phyloP scores from a whole-genome alignment of 2,797 vertebrate genomes.

The Anableps anableps region DNA sequence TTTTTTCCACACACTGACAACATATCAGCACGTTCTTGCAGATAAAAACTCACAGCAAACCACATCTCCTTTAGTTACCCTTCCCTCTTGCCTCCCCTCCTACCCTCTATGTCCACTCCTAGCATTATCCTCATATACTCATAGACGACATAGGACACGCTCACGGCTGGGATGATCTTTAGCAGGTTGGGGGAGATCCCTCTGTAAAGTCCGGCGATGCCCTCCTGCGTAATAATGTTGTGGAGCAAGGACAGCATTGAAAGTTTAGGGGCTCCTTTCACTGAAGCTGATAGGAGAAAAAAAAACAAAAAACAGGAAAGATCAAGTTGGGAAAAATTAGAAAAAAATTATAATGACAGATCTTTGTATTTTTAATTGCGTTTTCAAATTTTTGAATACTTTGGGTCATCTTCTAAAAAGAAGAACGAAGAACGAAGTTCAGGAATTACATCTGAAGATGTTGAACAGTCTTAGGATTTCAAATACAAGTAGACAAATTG shows the following conservation, averaged over 20 bases:
- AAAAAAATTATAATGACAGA: background rate
- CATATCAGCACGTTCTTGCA: conserved; percentile 23
- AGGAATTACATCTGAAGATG: background rate
- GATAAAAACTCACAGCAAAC: conserved; percentile 29
- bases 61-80: conserved; percentile 20
- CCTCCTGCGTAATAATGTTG: conserved; percentile 90
- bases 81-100: conserved; percentile 52
- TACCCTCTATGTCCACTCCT: conserved; percentile 79
- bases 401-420: background rate
- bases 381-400: background rate
- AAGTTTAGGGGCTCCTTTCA: conserved; percentile 85
- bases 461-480: background rate
- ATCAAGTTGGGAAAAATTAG: background rate
- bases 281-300: conserved; percentile 77
- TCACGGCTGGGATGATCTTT: conserved; percentile 97
- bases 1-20: conserved; percentile 47
- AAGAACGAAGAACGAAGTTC: background rate
- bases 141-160: conserved; percentile 96
- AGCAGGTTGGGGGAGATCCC: conserved; percentile 98
- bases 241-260: conserved; percentile 89
- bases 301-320: conserved; percentile 1
- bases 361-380: background rate
- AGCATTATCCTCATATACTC: conserved; percentile 93
- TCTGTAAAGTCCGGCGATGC: conserved; percentile 90
- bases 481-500: background rate